Conservation (phyloP, 2,888 invertebrate genomes). For the Acanthococcus lagerstroemiae region DNA sequence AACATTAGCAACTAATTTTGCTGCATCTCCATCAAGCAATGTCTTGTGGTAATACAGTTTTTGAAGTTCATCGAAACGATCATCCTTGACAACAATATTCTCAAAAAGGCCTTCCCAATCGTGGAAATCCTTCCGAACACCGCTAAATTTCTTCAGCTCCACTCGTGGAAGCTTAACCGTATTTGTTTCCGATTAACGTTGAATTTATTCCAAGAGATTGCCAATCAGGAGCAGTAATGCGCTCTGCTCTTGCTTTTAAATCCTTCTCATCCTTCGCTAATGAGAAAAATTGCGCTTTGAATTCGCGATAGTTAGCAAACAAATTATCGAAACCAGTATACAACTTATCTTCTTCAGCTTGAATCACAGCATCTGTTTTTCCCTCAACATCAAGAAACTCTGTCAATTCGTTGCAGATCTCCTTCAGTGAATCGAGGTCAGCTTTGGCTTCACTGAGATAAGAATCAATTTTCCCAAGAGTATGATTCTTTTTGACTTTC, state of each 20-base stretch:
- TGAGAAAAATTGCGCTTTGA: neutral
- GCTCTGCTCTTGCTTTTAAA: neutral
- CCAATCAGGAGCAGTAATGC: neutral
- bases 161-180: neutral
- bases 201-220: neutral
- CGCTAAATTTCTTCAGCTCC: neutral
- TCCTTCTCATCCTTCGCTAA: neutral
- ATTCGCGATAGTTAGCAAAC: neutral
- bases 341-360: neutral
- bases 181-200: neutral
- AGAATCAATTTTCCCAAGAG: neutral
- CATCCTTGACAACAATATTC: neutral
- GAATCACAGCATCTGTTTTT: neutral
- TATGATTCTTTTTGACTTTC: neutral
- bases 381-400: neutral
- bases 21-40: neutral
- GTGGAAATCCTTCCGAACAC: neutral
- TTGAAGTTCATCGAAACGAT: neutral
- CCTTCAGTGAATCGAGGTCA: neutral
- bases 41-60: neutral
- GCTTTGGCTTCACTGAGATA: neutral
- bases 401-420: neutral
- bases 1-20: neutral
- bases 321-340: neutral
- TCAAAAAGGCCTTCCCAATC: neutral